Base-by-base conservation (phyloP, 2,888 invertebrate species). In the Brenthis daphne region DNA sequence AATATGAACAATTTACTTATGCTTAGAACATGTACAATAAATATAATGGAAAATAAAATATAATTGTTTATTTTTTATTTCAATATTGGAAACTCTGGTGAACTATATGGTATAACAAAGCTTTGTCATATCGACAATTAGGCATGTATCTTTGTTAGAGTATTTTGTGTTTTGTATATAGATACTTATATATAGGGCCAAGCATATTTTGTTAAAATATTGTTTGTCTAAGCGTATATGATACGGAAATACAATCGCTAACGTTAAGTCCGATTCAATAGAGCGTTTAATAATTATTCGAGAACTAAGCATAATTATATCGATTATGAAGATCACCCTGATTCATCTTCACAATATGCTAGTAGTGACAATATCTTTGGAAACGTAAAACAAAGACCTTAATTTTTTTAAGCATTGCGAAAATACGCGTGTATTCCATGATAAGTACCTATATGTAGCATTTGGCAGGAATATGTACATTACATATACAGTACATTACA, bases 301-400 rank as follows among this genome's bases (percentile, higher is more conserved):
- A 33, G 60, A 50, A 60, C 14, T n/a, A 60, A 60, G 50, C 11
- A 8, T 29, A 50, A 2, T 50, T 48, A 29, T 60, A 60, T 47
- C 48, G 48, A 60, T 48, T 29, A 2, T 50, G 48, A 60, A 29
- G 48, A 50, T 16, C 29, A 16, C 12, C 29, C n/a, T 20, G 20
- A 60, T 60, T 55, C 20, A 55, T 61, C 37, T 61, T 33, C 33
- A 20, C 33, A 67, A 12, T 12, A 47, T 48, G 13, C 55, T 65
- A n/a, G 61, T 56, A n/a, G 61, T 56, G 50, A 53, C 43, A 63
- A 53, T 43, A n/a, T 60, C 56, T 63, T 63, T 50, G 50, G 48
- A 69, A 55, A 65, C 65, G 65, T 50, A 51, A 69, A 60, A 69
- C 69, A 69, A 57, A 61, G 65, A 50, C 61, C 29, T 65, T 65